Conservation (phyloP, 1,140 invertebrate genomes). For the Nilaparvata lugens region DNA sequence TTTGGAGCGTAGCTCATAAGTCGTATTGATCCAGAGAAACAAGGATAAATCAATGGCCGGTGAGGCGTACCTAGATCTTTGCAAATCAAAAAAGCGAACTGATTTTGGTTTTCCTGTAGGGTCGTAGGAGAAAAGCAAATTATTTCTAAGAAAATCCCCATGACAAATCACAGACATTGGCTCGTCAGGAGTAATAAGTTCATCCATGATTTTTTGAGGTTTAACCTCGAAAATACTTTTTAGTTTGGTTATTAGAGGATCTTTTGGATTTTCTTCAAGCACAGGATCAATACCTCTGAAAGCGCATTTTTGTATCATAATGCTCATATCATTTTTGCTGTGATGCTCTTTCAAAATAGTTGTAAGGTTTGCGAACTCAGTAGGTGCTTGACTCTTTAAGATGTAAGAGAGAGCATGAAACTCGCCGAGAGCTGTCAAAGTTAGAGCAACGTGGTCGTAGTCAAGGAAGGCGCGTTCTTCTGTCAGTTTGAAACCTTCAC, state of each 20-base stretch:
- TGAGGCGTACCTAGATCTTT: conserved; percentile 30
- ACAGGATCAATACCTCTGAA: conserved; percentile 4
- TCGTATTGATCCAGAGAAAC: conserved; percentile 34
- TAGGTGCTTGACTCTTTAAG: conserved; percentile 27
- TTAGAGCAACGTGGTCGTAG: conserved; percentile 29
- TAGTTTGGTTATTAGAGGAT: neutral
- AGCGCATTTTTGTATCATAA: neutral
- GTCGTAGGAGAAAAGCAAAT: conserved; percentile 40
- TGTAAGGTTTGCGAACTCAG: conserved; percentile 24
- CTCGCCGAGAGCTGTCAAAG: conserved; percentile 31
- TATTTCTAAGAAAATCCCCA: conserved; percentile 46
- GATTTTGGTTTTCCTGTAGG: conserved; percentile 18
- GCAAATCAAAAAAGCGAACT: conserved; percentile 37
- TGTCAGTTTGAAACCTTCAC: conserved; percentile 13
- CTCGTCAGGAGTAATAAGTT: conserved; percentile 22
- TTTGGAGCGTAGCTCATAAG: conserved; percentile 17
- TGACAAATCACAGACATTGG: conserved; percentile 40
- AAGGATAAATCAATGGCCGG: conserved; percentile 36
- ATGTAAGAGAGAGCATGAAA: conserved; percentile 36
- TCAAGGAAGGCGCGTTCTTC: conserved; percentile 18
- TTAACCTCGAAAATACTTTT: neutral
- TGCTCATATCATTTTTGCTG: neutral
- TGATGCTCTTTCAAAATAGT: conserved; percentile 17
- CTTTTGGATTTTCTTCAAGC: neutral
- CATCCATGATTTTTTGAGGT: neutral